Evolutionary conservation across 2,797 vertebrate species (phyloP), one percentile per base, ranked within the genome.

Genomic region (Carcharodon carcharias): DNA sequence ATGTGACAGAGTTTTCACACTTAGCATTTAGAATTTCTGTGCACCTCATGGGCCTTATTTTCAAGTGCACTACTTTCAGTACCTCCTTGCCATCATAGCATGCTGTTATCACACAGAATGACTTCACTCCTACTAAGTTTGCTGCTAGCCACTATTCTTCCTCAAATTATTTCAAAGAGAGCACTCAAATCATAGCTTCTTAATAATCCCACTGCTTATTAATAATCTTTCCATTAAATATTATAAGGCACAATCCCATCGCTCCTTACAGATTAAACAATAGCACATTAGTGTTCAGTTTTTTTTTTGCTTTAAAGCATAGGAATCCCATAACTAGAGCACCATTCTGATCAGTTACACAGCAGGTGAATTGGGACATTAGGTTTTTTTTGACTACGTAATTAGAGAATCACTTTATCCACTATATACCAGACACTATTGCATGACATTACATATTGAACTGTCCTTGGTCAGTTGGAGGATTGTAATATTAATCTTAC

Each of bases 341-440:
- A 65, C 21, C 67, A 63, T 65, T 93, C 35, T 14, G 1, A 35
- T 63, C 91, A n/a, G 61, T 63, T n/a, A 93, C 91, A 61, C 35
- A 63, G 31, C 35, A 92, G 89, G 12, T 26, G 91, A 93, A 93
- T 93, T 93, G 63, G 63, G 91, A 93, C 40, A 67, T 67, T 91
- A n/a, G 12, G 18, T 91, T 91, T 58, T n/a, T 91, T 67, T 93
- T 93, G 63, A 14, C 61, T 14, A 45, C 45, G 21, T 26, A 91
- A 93, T 63, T 63, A 21, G 61, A 65, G 16, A 14, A 65, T 67
- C 61, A 93, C 9, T 93, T 93, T 4, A 26, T 12, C 26, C n/a
- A 67, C 26, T 11, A 23, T 67, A 40, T 21, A 92, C 40, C 12
- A 31, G 3, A 50, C 1, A 23, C 21, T 0, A 50, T 23, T 50